phyloP scores from a whole-genome alignment of 2,797 vertebrate species.

The Catharus ustulatus region DNA sequence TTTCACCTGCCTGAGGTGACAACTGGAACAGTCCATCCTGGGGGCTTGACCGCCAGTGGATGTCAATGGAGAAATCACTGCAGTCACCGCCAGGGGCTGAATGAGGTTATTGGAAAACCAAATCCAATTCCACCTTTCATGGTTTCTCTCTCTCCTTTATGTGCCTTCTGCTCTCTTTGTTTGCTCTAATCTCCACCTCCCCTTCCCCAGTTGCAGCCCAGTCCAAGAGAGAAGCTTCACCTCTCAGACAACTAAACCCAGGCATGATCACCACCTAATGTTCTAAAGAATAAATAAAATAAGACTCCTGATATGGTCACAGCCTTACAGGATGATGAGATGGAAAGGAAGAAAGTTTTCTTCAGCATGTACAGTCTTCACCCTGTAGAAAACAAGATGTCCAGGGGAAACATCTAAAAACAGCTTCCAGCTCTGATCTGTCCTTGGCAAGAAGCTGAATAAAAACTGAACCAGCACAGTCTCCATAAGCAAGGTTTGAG shows the following conservation, averaged over 20 bases:
- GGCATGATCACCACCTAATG: background rate
- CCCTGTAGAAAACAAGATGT: background rate
- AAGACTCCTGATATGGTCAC: rapidly evolving
- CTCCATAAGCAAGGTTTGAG: background rate
- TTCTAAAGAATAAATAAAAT: background rate
- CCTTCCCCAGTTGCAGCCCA: rapidly evolving
- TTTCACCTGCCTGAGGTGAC: background rate
- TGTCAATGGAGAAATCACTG: background rate
- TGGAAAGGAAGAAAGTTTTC: background rate
- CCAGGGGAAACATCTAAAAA: background rate
- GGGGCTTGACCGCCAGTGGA: rapidly evolving
- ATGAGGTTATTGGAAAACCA: background rate
- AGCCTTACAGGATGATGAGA: background rate
- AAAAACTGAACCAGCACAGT: background rate
- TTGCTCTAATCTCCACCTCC: background rate
- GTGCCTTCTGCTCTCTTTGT: background rate
- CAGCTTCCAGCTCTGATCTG: background rate
- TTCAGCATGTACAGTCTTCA: background rate
- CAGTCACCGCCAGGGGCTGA: background rate
- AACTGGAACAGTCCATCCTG: background rate
- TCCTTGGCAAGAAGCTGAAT: background rate
- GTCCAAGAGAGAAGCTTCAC: background rate
- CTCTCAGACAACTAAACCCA: background rate
- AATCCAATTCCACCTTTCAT: background rate
- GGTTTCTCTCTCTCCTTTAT: background rate